These are phyloP conservation scores for Pogonophryne albipinna DNA, from an alignment of 2,797 vertebrate genomes.

Conservation along the genomic window DNA sequence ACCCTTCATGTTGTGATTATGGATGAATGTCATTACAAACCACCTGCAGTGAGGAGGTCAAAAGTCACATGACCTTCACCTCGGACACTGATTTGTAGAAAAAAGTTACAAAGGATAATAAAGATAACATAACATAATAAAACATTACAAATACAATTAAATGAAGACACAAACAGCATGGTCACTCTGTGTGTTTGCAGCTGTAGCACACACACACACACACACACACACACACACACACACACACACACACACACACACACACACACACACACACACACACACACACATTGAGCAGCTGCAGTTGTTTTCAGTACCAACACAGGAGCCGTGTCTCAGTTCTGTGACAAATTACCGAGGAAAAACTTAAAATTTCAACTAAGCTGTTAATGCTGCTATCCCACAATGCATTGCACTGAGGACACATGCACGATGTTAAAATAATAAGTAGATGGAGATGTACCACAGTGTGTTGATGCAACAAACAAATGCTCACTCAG, in stretches of 20 bases:
- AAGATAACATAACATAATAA: too few relatives aligned
- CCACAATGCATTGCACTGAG: slow-evolving; percentile 1
- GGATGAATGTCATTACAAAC: neutral
- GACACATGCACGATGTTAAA: too few relatives aligned
- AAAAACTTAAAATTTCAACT: neutral
- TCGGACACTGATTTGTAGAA: neutral
- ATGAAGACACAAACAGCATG: neutral
- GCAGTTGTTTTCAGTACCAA: neutral
- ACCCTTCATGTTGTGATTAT: neutral
- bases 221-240: too few relatives aligned
- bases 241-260: too few relatives aligned
- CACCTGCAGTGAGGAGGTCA: neutral
- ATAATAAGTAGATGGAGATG: too few relatives aligned
- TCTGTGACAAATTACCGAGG: neutral
- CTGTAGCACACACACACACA: too few relatives aligned
- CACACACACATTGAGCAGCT: neutral
- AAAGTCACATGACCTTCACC: neutral
- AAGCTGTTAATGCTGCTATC: neutral
- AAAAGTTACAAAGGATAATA: neutral
- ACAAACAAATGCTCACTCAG: too few relatives aligned
- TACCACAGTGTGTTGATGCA: too few relatives aligned
- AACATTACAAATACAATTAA: neutral
- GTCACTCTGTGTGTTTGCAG: neutral
- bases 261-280: too few relatives aligned
- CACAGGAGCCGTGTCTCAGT: neutral